Evolutionary conservation across 2,888 invertebrate species (phyloP).

Genomic region (Fissipunctia ypsillon): DNA sequence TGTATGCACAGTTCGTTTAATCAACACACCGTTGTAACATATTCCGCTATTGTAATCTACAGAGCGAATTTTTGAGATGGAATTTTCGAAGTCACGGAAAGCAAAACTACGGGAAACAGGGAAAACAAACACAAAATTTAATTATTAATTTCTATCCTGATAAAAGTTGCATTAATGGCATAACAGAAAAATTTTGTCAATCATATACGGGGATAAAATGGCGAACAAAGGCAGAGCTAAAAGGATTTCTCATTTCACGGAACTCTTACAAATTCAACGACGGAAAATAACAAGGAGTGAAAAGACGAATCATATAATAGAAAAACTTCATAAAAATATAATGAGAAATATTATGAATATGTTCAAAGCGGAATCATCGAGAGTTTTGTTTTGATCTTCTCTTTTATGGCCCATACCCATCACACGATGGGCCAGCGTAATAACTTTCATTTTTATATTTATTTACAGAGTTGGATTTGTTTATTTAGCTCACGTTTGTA

Average conservation of each 20-base stretch:
- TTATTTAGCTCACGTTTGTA: slow-evolving; percentile 57
- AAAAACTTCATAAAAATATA: slow-evolving; percentile 33
- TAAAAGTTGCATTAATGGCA: background rate
- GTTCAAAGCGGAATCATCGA: slow-evolving; percentile 44
- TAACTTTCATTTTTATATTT: slow-evolving; percentile 52
- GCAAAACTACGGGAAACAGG: background rate
- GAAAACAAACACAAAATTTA: background rate
- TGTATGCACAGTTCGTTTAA: slow-evolving; percentile 8
- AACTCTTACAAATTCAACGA: slow-evolving; percentile 29
- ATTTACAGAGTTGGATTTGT: slow-evolving; percentile 42
- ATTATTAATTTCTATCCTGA: background rate
- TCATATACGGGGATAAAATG: slow-evolving; percentile 19
- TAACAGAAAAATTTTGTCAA: slow-evolving; percentile 25
- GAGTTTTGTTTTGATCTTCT: slow-evolving; percentile 34
- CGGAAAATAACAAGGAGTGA: slow-evolving; percentile 14
- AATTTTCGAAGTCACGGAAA: background rate
- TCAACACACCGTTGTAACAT: slow-evolving; percentile 6
- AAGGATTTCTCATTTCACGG: slow-evolving; percentile 23
- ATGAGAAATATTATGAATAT: slow-evolving; percentile 43
- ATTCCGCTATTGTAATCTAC: slow-evolving; percentile 6
- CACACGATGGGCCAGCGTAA: slow-evolving; percentile 29
- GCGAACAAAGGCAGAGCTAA: slow-evolving; percentile 19
- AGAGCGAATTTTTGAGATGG: background rate
- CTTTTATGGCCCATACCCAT: slow-evolving; percentile 33
- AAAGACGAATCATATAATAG: slow-evolving; percentile 13